Evolutionary conservation across 2,888 invertebrate species (phyloP).

Genomic region (Amiota minor): DNA sequence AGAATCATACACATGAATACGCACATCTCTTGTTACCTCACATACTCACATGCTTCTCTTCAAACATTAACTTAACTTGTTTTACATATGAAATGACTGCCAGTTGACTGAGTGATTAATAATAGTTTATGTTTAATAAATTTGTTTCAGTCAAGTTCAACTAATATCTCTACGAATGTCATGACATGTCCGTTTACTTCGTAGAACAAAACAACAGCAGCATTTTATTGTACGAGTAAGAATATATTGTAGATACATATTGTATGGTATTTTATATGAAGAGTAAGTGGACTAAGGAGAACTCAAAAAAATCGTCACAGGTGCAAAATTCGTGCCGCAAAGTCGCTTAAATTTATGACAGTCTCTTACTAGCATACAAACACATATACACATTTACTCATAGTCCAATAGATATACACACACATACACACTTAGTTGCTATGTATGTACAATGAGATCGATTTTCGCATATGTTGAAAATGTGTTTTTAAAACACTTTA

Average conservation of each 20-base stretch:
- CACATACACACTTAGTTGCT: neutral
- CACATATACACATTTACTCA: neutral
- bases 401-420: neutral
- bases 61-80: too few relatives aligned
- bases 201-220: too few relatives aligned
- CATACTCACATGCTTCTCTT: too few relatives aligned
- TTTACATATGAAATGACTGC: too few relatives aligned
- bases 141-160: too few relatives aligned
- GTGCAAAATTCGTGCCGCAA: conserved; percentile 26
- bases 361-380: conserved; percentile 16
- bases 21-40: too few relatives aligned
- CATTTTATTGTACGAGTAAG: neutral
- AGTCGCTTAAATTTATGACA: conserved; percentile 22
- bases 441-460: conserved; percentile 3
- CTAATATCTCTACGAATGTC: too few relatives aligned
- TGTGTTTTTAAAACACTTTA: conserved; percentile 22
- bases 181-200: too few relatives aligned
- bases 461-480: conserved; percentile 23
- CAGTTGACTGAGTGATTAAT: too few relatives aligned
- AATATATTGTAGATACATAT: neutral
- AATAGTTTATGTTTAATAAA: too few relatives aligned
- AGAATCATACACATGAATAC: too few relatives aligned
- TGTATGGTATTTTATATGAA: neutral
- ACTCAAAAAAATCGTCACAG: conserved; percentile 6
- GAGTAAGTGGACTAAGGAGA: neutral